Evolutionary conservation across 2,888 invertebrate species (phyloP).

Genomic region (Argyresthia goedartella): DNA sequence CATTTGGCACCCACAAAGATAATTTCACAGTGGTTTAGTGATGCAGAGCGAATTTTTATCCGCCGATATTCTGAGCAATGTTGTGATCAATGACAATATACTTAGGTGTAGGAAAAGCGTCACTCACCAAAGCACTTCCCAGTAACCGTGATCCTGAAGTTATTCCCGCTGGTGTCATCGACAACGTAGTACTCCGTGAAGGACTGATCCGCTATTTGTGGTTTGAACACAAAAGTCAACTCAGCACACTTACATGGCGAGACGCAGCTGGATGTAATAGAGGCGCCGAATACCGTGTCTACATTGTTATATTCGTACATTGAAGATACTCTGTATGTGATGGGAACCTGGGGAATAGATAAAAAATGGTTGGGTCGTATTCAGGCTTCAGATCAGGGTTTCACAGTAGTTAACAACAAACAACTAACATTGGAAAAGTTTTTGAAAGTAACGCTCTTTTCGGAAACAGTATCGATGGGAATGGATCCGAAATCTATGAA

Average conservation of each 20-base stretch:
- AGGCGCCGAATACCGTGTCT: conserved; percentile 47
- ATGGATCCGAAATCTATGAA: conserved; percentile 43
- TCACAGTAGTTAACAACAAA: neutral
- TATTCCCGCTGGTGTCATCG: conserved; percentile 41
- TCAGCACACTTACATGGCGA: conserved; percentile 31
- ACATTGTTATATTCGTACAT: conserved; percentile 44
- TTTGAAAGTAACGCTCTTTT: conserved; percentile 34
- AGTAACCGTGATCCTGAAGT: conserved; percentile 40
- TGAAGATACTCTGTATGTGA: conserved; percentile 36
- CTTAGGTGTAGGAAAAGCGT: neutral
- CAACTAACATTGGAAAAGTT: conserved; percentile 36
- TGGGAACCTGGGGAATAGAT: conserved; percentile 2
- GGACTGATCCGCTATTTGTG: conserved; percentile 40
- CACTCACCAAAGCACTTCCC: conserved; percentile 49
- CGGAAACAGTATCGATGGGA: conserved; percentile 36
- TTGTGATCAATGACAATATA: neutral
- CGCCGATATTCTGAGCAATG: no score
- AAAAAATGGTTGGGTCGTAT: neutral
- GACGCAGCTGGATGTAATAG: conserved; percentile 31
- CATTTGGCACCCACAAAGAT: no score
- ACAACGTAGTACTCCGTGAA: conserved; percentile 55
- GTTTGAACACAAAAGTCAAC: conserved; percentile 38
- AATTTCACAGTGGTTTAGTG: no score
- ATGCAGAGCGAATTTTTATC: no score
- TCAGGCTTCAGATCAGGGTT: neutral